phyloP scores from a whole-genome alignment of 2,113 vertebrate genomes.

The Pycnonotus jocosus region DNA sequence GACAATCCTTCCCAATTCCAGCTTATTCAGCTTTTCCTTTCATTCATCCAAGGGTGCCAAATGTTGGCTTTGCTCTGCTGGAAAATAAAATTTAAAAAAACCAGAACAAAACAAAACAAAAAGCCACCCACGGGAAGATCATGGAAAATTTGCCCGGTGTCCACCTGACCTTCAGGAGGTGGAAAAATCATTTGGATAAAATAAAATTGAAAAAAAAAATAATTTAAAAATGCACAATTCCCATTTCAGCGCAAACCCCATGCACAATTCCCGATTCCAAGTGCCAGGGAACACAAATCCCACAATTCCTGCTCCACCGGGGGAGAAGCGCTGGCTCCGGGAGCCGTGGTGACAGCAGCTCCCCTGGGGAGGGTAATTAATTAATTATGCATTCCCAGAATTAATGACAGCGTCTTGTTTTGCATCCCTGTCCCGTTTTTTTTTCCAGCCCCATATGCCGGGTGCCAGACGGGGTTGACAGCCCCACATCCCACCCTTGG shows the following conservation, averaged over 20 bases:
- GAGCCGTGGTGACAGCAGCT: not conserved
- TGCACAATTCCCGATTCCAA: not conserved
- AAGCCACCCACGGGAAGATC: not conserved
- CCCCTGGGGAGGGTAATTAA: not conserved
- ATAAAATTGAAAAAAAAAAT: not conserved
- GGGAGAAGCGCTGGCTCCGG: not conserved
- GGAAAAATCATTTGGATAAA: not conserved
- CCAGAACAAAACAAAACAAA: not conserved
- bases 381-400: not conserved
- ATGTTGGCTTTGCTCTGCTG: not conserved
- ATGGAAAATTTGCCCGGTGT: not conserved
- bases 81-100: too few relatives aligned
- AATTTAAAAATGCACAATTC: not conserved
- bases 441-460: conserved; percentile 29
- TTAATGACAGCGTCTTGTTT: not conserved
- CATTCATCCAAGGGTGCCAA: not conserved
- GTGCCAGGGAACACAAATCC: not conserved
- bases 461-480: conserved; percentile 20
- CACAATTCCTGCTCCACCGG: not conserved
- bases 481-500: not conserved
- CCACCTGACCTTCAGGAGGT: not conserved
- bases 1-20: not conserved
- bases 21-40: conserved; percentile 8
- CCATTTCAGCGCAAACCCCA: not conserved
- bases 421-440: not conserved